Evolutionary conservation across 1,140 invertebrate genomes (phyloP), one percentile per base, ranked within the genome.

Genomic region (Apis laboriosa): DNA sequence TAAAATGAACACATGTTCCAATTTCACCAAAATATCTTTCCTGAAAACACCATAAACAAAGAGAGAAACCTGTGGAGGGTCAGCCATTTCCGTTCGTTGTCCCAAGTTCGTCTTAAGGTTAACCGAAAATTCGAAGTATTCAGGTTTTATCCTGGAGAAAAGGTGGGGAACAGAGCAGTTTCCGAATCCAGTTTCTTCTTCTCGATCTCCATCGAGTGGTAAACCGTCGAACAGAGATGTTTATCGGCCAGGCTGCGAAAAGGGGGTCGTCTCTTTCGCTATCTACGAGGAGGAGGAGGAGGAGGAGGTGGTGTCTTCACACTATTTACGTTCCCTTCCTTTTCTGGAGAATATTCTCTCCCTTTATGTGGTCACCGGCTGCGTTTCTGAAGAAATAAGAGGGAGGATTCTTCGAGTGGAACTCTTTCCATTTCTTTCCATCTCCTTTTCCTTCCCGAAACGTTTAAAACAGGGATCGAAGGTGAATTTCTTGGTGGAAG

Each of bases 181-280:
- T 17, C n/a, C 43, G 24, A 21, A 28, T 61, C 34, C 34, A 53
- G 24, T 28, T 73, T 56, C 68, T 34, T 83, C 67, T 24, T 11
- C 67, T 66, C 60, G 34, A 43, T 60, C 72, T 71, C 53, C 19
- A 58, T 21, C 34, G 74, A 60, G 58, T 51, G 24, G 34, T 34
- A 67, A 55, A 43, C 28, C 60, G 56, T 15, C 9, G 49, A n/a
- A 9, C 53, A 66, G 72, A 55, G 74, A 84, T 86, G 82, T 86
- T 84, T 86, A 86, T 81, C 80, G 77, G 72, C 28, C 76, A 55
- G 77, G 82, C 21, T 73, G 51, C 49, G 56, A 67, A 77, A 81
- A 83, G 28, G 19, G 64, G 51, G 79, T 86, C 81, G 76, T 72
- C 81, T 63, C 77, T 77, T 84, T 86, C 55, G 76, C 84, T 75